These are phyloP conservation scores for Melanerpes aurifrons DNA, from an alignment of 2,113 vertebrate genomes.

Conservation along the genomic window DNA sequence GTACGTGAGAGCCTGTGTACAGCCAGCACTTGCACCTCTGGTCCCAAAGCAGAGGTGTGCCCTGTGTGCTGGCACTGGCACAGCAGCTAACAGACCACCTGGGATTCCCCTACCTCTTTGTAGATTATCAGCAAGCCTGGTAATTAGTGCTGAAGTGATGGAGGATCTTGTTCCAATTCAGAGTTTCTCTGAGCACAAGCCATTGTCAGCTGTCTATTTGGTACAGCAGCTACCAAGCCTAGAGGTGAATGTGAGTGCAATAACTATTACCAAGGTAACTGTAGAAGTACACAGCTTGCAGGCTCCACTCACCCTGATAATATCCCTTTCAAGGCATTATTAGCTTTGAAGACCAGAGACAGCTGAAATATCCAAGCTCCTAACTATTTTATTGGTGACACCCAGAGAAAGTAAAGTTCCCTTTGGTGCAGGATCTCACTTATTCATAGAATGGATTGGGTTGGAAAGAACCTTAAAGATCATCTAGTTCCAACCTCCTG, in stretches of 20 bases:
- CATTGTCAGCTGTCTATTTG: neutral
- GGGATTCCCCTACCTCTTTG: neutral
- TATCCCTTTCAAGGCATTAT: neutral
- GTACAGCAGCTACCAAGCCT: neutral
- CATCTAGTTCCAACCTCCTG: too few species aligned
- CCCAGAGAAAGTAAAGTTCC: neutral
- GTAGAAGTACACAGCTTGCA: neutral
- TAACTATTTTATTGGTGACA: neutral
- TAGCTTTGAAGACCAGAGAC: neutral
- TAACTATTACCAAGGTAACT: neutral
- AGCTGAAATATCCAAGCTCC: neutral
- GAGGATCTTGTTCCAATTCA: neutral
- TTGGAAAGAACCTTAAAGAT: too few species aligned
- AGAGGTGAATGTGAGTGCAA: neutral
- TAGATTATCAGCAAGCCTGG: neutral
- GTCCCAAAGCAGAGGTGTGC: neutral
- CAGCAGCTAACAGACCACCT: neutral
- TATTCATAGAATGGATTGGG: too few species aligned
- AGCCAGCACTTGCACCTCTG: neutral
- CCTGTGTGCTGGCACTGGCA: neutral
- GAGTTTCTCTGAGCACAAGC: neutral
- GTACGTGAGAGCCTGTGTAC: accelerated
- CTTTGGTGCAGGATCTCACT: neutral
- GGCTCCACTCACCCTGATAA: neutral
- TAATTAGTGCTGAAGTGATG: neutral